Evolutionary conservation across 2,113 vertebrate species (phyloP).

Genomic region (Callithrix jacchus): DNA sequence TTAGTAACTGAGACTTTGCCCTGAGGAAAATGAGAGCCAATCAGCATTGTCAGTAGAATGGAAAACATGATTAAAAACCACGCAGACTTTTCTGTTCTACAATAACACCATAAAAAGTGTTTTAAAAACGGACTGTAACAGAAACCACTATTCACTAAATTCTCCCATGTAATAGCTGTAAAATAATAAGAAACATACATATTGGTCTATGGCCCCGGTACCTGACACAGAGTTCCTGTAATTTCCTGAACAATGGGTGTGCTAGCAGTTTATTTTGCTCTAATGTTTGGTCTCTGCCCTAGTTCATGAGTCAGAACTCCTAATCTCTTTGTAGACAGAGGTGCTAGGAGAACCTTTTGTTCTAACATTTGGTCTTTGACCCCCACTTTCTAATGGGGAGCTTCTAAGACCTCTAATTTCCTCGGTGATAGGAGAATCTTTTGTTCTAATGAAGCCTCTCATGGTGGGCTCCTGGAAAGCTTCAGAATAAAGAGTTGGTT

Average conservation of each 20-base stretch:
- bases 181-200: not conserved
- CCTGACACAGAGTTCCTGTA: not conserved
- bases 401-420: not conserved
- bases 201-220: not conserved
- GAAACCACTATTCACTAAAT: not conserved
- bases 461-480: not conserved
- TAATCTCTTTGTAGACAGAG: not conserved
- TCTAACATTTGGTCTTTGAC: not conserved
- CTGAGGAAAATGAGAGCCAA: not conserved
- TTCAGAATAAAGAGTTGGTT: not conserved
- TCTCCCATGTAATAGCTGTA: not conserved
- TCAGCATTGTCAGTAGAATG: not conserved
- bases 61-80: not conserved
- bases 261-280: not conserved
- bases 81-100: not conserved
- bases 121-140: not conserved
- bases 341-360: not conserved
- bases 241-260: not conserved
- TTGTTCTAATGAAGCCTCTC: not conserved
- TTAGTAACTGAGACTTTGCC: not conserved
- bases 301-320: not conserved
- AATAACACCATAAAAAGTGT: not conserved
- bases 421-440: not conserved
- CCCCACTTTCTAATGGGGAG: not conserved
- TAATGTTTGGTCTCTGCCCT: not conserved